Evolutionary conservation across 2,888 invertebrate species (phyloP).

Genomic region (Drosophila birchii): DNA sequence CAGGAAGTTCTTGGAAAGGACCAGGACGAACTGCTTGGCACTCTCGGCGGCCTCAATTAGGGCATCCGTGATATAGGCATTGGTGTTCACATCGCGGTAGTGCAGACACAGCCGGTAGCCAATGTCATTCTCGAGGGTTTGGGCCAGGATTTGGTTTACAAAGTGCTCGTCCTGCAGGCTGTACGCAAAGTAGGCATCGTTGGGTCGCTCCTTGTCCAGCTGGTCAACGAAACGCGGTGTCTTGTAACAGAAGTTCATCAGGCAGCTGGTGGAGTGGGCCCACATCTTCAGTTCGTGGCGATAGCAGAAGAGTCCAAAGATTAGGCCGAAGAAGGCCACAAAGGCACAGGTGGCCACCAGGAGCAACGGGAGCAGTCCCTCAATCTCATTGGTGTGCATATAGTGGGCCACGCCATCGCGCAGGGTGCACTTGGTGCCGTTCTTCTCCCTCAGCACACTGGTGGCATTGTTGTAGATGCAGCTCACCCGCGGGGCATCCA

Average conservation of each 20-base stretch:
- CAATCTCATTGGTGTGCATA: slow-evolving; percentile 88
- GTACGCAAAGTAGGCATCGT: slow-evolving; percentile 98
- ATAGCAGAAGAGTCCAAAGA: slow-evolving; percentile 92
- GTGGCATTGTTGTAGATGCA: slow-evolving; percentile 91
- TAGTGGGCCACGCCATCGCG: slow-evolving; percentile 90
- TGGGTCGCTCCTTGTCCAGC: slow-evolving; percentile 90
- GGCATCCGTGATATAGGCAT: slow-evolving; percentile 95
- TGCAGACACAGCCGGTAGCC: slow-evolving; percentile 95
- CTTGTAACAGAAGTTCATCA: slow-evolving; percentile 94
- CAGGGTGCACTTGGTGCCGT: slow-evolving; percentile 91
- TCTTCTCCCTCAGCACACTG: slow-evolving; percentile 90
- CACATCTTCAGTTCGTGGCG: slow-evolving; percentile 92
- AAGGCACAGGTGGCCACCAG: slow-evolving; percentile 92
- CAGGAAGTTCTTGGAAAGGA: slow-evolving; percentile 96
- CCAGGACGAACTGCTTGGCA: slow-evolving; percentile 94
- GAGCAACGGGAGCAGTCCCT: slow-evolving; percentile 92
- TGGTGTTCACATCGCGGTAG: slow-evolving; percentile 95
- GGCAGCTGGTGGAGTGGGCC: slow-evolving; percentile 94
- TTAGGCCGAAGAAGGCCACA: slow-evolving; percentile 90
- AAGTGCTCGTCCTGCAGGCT: slow-evolving; percentile 96
- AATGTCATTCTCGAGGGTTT: slow-evolving; percentile 93
- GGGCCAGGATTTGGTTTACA: slow-evolving; percentile 94
- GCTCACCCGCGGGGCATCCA: slow-evolving; percentile 90
- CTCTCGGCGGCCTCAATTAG: slow-evolving; percentile 96
- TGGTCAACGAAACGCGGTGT: slow-evolving; percentile 88